Conservation (phyloP, 2,797 vertebrate species). For the Cyprinodon diabolis region DNA sequence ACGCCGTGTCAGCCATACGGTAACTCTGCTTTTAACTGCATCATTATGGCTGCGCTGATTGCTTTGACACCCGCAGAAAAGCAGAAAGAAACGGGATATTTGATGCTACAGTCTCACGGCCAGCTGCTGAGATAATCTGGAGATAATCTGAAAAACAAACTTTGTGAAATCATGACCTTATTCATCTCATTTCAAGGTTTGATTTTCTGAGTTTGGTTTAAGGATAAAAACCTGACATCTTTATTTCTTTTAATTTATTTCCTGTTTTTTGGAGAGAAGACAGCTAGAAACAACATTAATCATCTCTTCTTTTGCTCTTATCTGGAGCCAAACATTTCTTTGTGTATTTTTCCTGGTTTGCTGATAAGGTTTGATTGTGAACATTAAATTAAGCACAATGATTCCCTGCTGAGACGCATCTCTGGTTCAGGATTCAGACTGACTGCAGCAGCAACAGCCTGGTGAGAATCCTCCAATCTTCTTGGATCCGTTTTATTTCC, state of each 20-base stretch:
- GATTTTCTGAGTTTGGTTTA: not conserved
- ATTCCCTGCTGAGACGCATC: too few relatives aligned
- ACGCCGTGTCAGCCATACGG: constrained; percentile 66
- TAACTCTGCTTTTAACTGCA: constrained; percentile 70
- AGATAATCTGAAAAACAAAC: constrained; percentile 6
- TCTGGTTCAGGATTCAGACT: too few relatives aligned
- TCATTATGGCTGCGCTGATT: constrained; percentile 35
- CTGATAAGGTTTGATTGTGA: too few relatives aligned
- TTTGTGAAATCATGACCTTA: not conserved
- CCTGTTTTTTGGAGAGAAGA: not conserved
- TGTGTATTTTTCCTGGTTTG: not conserved
- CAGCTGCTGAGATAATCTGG: not conserved
- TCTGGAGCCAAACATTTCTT: not conserved
- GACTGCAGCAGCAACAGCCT: too few relatives aligned
- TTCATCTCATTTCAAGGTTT: not conserved
- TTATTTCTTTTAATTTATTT: not conserved
- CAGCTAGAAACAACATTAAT: not conserved
- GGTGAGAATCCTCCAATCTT: too few relatives aligned
- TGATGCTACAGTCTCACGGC: constrained; percentile 12
- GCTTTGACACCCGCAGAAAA: constrained; percentile 62
- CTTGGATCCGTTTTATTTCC: too few relatives aligned
- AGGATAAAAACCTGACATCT: not conserved
- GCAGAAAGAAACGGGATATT: constrained; percentile 31
- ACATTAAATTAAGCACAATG: too few relatives aligned
- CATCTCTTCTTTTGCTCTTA: not conserved